A percentile compares a stretch with the other conserved stretches of the same genome.
Evolutionary conservation across 1,140 invertebrate species (phyloP).

Genomic region (Coenobita brevimanus): DNA sequence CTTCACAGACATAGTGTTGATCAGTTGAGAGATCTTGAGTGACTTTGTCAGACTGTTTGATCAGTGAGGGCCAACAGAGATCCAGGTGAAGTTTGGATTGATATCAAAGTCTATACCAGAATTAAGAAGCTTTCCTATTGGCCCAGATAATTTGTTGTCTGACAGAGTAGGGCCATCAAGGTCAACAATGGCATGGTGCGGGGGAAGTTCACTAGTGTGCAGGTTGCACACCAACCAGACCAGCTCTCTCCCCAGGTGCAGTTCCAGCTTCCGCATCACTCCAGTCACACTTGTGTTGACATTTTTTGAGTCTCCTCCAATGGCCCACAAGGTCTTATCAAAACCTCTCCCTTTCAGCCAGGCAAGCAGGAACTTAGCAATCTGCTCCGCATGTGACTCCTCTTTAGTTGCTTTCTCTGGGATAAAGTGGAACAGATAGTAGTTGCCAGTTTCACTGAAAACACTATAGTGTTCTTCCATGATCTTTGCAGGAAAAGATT

Average conservation of each 20-base stretch:
- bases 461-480: not conserved
- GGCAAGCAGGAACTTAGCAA: not conserved
- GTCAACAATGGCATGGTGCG: not conserved
- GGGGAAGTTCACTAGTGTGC: constrained; percentile 22
- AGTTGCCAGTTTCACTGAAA: constrained; percentile 5
- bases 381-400: too few relatives aligned
- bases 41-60: constrained; percentile 35
- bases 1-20: constrained; percentile 38
- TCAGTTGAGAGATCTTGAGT: constrained; percentile 43
- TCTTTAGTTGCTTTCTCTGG: too few relatives aligned
- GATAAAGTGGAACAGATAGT: too few relatives aligned
- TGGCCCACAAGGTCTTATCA: too few relatives aligned
- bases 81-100: constrained; percentile 31
- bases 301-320: too few relatives aligned
- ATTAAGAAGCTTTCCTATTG: constrained; percentile 37
- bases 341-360: constrained; percentile 29
- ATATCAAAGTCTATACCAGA: constrained; percentile 40
- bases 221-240: constrained; percentile 42
- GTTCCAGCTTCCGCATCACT: constrained; percentile 28
- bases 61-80: constrained; percentile 34
- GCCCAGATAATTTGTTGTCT: too few relatives aligned
- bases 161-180: constrained; percentile 27
- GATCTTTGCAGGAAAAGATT: too few relatives aligned
- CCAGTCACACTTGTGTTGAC: constrained; percentile 35
- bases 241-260: too few relatives aligned